Conservation (phyloP, 2,797 vertebrate genomes). For the Cossypha heuglini region DNA sequence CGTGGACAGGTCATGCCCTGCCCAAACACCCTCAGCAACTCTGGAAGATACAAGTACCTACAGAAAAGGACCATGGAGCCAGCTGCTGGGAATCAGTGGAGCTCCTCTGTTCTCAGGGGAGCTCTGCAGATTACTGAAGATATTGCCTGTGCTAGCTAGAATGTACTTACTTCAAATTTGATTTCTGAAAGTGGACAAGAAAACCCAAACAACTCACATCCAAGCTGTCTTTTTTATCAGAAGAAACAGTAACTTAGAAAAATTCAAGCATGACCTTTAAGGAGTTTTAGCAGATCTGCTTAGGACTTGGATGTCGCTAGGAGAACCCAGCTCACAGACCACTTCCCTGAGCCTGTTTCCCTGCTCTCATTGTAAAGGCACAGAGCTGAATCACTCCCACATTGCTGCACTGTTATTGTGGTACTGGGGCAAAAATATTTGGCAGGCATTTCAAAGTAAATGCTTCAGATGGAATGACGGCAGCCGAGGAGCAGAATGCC, state of each 20-base stretch:
- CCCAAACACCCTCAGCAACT: neutral
- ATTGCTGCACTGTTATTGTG: constrained; percentile 71
- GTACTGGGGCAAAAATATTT: constrained; percentile 76
- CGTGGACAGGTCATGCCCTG: fast-evolving
- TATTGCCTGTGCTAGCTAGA: neutral
- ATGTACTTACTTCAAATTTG: neutral
- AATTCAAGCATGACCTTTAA: neutral
- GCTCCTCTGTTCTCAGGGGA: neutral
- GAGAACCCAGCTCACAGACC: neutral
- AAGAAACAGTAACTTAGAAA: neutral
- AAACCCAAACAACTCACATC: neutral
- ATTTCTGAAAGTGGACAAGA: neutral
- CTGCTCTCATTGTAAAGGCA: neutral
- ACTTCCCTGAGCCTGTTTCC: neutral
- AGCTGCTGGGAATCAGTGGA: neutral
- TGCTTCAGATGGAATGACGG: constrained; percentile 70
- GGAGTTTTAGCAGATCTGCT: neutral
- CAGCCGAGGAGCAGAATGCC: constrained; percentile 66
- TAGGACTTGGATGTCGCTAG: neutral
- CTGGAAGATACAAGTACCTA: neutral
- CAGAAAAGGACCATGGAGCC: neutral
- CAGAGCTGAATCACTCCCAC: constrained; percentile 63
- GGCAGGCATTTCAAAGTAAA: constrained; percentile 78
- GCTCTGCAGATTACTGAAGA: neutral
- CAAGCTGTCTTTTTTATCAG: neutral